Base-by-base conservation (phyloP, 2,888 invertebrate species). In the Leucania comma region DNA sequence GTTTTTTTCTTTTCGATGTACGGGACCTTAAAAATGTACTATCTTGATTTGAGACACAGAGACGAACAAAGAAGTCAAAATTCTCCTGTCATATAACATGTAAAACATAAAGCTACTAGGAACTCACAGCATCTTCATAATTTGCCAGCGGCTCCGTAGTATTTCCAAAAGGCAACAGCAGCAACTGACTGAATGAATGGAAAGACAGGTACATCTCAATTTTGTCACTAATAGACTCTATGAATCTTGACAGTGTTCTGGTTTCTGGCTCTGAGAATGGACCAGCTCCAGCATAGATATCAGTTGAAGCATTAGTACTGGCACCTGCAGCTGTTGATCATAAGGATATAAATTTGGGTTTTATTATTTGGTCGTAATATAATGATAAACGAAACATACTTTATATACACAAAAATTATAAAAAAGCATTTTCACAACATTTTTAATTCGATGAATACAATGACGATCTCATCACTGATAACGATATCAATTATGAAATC, bases 171-270 rank as follows among this genome's bases (percentile, higher is more conserved):
- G 98, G 98, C 61, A 97, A 92, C 72, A 98, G 87, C 24, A 98
- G 88, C 74, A 97, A 90, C 85, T 98, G 98, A 0, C 97, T 97
- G 83, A 96, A 98, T 0, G 98, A 97, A 90, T 98, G 98, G 86
- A 97, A 93, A 0, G 96, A 94, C 1, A 97, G 86, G 78, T 97
- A 97, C 63, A 96, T 86, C 0, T 94, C 90, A 2, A 95, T 87
- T 32, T 84, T 86, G 53, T 90, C 91, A 9, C 85, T 82, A 53
- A 91, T 87, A 48, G 75, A 83, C 24, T 64, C 86, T 72, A 84
- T 92, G 74, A 67, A 88, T 48, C 35, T 70, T 54, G 81, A 95
- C 78, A 90, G 89, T 86, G 75, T 89, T 67, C 89, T 88, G 0
- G 96, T 93, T 86, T 97, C 97, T 0, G 91, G 92, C 83, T 97